Base-by-base conservation (phyloP, 2,888 invertebrate genomes). In the Acleris cristana region DNA sequence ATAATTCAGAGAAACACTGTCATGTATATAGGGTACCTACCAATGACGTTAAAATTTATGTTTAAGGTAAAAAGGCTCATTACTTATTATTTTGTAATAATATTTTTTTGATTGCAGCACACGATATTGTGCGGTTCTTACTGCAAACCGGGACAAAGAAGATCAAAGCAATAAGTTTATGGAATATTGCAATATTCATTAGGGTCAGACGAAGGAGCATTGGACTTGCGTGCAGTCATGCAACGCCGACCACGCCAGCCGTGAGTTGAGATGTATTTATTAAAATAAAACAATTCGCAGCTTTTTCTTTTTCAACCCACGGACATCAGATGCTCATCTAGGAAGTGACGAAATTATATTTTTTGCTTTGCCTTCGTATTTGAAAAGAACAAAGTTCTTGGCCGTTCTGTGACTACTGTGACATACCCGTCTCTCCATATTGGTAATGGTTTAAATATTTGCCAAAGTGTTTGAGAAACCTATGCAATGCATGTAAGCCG, bases 221-320 rank as follows among this genome's bases (percentile, higher is more conserved):
- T 72, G 73, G 70, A 75, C 78, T 79, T 72, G 81, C 83, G 80
- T 83, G 81, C 72, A 77, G 83, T 80, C 85, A 85, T 83, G 86
- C 79, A 74, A 83, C 78, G 78, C 65, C 78, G 79, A 69, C 60
- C 70, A 68, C 73, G 65, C 45, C 71, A 71, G 72, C 56, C 66
- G 52, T 55, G 73, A 69, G 70, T 55, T 51, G 51, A 34, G 34
- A 21, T 59, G 53, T 40, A 21, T n/a, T 44, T 7, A 40, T 48
- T 62, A 40, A 48, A 16, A 54, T 40, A 4, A 14, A 34, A 34
- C 6, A 34, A 14, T 4, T 40, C 14, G 40, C 1, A 40, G 40
- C 40, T 40, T 40, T 14, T 10, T 14, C 14, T 40, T 40, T 40
- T 1, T 14, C 14, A 40, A 14, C 40, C 10, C 14, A 40, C 12